Evolutionary conservation across 2,113 vertebrate genomes (phyloP), one percentile per base, ranked within the genome.

Genomic region (Thamnophis sirtalis): DNA sequence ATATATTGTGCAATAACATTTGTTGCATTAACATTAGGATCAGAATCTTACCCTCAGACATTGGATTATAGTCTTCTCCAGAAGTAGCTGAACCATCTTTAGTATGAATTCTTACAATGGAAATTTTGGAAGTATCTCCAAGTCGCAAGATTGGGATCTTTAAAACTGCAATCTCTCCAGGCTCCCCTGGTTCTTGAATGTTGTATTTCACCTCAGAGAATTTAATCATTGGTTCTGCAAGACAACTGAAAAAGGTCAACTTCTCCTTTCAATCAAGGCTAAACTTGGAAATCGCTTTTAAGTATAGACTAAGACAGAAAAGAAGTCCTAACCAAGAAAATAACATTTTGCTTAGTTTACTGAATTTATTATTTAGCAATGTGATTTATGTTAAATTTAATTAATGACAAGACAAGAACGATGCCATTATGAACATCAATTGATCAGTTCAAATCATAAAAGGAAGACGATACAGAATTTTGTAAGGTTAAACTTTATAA

Each of bases 21-120:
- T 48, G 13, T 1, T 73, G 13, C 24, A 22, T 22, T 21, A 24
- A 73, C 26, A 8, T 4, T 48, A 19, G 89, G 0, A 1, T 13
- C 86, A 91, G 26, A 53, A 1, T 43, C 95, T 96, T 92, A 98
- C 98, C 98, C 96, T 98, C 97, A 90, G 98, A 98, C 93, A 98
- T 58, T 0, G 98, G 98, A 96, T 98, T 98, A 95, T 98, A 98
- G 94, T 98, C 98, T 60, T 98, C 98, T 92, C 98, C 98, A 19
- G 98, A 98, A 26, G 97, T 98, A 15, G 98, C 98, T 87, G 98
- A 98, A 53, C 98, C 98, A n/a, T 98, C 98, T 88, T 98, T 98
- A 55, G 98, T 98, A 97, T 98, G 98, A 53, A 98, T 97, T 94
- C 98, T 97, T 87, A 98, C 98, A 92, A 98, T 92, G 2, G 98